These are phyloP conservation scores for Albula glossodonta DNA, from an alignment of 2,113 vertebrate genomes.

Conservation along the genomic window DNA sequence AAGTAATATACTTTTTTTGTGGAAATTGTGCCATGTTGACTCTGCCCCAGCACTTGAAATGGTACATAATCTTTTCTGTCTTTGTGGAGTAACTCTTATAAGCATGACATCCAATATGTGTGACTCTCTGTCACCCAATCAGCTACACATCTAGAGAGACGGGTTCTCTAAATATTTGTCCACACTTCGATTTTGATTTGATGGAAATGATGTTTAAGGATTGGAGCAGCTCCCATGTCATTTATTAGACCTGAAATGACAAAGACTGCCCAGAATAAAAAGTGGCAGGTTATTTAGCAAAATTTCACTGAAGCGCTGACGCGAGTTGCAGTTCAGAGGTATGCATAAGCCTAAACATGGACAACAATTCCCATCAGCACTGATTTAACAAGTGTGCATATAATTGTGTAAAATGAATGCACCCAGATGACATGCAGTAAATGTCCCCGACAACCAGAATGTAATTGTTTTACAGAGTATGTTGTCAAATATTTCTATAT, in stretches of 20 bases:
- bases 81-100: slow-evolving; percentile 31
- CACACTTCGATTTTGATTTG: neutral
- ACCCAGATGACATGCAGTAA: neutral
- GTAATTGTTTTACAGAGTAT: too few species aligned
- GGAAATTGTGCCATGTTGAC: neutral
- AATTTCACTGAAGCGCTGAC: neutral
- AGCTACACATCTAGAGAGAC: neutral
- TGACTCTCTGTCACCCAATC: slow-evolving; percentile 54
- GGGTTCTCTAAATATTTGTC: too few species aligned
- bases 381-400: neutral
- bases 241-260: too few species aligned
- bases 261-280: too few species aligned
- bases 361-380: neutral
- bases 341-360: too few species aligned
- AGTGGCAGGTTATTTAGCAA: neutral
- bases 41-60: neutral
- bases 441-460: too few species aligned
- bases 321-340: neutral
- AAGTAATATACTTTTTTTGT: neutral
- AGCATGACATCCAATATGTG: slow-evolving; percentile 44
- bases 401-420: neutral
- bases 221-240: too few species aligned
- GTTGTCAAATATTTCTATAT: neutral
- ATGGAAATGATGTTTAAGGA: neutral
- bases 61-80: neutral